Evolutionary conservation across 2,888 invertebrate genomes (phyloP).

Genomic region (Thalpophila matura): DNA sequence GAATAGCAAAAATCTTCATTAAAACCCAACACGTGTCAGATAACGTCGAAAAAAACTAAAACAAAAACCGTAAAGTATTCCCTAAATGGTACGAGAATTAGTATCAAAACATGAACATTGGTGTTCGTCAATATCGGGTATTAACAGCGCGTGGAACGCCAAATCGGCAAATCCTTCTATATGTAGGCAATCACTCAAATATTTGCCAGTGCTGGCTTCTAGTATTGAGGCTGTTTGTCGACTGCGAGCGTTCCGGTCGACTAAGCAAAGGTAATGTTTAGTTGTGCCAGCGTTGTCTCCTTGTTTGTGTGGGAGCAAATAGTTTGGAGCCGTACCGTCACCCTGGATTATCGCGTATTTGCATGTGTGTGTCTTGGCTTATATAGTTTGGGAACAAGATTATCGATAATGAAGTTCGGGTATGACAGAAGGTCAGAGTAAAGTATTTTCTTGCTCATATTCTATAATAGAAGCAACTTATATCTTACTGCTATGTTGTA

Average conservation of each 20-base stretch:
- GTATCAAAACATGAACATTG: conserved; percentile 44
- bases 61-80: too few species aligned
- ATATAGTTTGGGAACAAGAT: background rate
- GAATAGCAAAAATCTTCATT: too few species aligned
- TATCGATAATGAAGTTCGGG: background rate
- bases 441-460: background rate
- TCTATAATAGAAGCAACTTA: too few species aligned
- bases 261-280: conserved; percentile 77
- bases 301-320: conserved; percentile 47
- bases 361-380: conserved; percentile 6
- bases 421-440: background rate
- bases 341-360: conserved; percentile 34
- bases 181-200: conserved; percentile 80
- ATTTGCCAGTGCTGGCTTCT: conserved; percentile 73
- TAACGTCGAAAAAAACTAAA: too few species aligned
- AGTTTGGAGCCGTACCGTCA: conserved; percentile 32
- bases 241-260: conserved; percentile 66
- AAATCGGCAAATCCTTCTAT: conserved; percentile 59
- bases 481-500: background rate
- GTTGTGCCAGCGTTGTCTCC: conserved; percentile 47
- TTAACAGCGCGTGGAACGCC: conserved; percentile 38
- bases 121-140: conserved; percentile 37
- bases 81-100: conserved; percentile 5
- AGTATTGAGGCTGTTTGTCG: conserved; percentile 62
- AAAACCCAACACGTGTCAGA: too few species aligned